Evolutionary conservation across 2,888 invertebrate genomes (phyloP).

Genomic region (Pyrocoelia pectoralis): DNA sequence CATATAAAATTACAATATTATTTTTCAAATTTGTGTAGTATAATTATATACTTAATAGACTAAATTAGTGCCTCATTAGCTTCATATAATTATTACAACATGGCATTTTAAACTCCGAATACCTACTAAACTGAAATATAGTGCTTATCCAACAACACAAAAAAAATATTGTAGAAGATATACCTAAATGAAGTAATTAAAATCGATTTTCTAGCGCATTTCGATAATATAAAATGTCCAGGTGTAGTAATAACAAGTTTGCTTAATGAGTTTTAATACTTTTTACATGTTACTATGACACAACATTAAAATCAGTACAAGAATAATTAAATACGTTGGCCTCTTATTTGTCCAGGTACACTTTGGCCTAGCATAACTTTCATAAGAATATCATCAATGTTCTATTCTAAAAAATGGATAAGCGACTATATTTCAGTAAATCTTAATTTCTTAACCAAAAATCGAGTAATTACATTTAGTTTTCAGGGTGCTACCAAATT

Average conservation of each 20-base stretch:
- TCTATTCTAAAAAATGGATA: slow-evolving; percentile 6
- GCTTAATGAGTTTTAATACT: slow-evolving; percentile 2
- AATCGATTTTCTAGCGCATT: neutral
- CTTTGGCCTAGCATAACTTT: slow-evolving; percentile 1
- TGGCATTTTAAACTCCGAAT: neutral
- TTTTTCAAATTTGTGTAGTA: slow-evolving; percentile 25
- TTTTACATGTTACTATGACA: neutral
- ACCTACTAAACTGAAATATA: slow-evolving; percentile 7
- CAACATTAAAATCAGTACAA: slow-evolving; percentile 1
- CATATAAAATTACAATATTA: slow-evolving; percentile 53
- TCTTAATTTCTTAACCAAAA: neutral
- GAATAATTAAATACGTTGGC: slow-evolving; percentile 5
- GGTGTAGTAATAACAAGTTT: slow-evolving; percentile 8
- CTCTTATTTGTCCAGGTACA: neutral
- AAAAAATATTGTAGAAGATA: neutral
- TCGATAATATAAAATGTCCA: neutral
- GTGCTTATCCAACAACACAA: slow-evolving; percentile 10
- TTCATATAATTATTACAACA: slow-evolving; percentile 17
- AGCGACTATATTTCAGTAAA: neutral
- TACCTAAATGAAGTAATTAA: neutral
- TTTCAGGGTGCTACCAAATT: no score
- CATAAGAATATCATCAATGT: neutral
- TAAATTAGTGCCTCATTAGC: slow-evolving; percentile 22
- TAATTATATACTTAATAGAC: slow-evolving; percentile 11
- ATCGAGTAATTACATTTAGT: no score